Evolutionary conservation across 2,113 vertebrate species (phyloP).

Genomic region (Macaca fascicularis): T2T-MFA8v1.1 NC_088375.1:146649501-146650000

Average conservation of each 20-base stretch:
- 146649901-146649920: not conserved
- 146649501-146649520: not conserved
- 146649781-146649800: not conserved
- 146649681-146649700: not conserved
- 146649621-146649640: not conserved
- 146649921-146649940: not conserved
- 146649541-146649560: not conserved
- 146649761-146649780: not conserved
- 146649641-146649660: not conserved
- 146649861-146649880: not conserved
- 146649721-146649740: not conserved
- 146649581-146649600: not conserved
- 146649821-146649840: not conserved
- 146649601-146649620: constrained; percentile 3
- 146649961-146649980: not conserved
- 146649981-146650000: not conserved
- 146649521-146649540: not conserved
- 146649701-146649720: not conserved
- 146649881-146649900: not conserved
- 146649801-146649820: not conserved
- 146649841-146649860: not conserved
- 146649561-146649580: not conserved
- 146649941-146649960: not conserved
- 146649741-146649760: not conserved
- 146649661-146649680: not conserved